Conservation (phyloP, 2,113 vertebrate species). For the Gulo gulo region DNA sequence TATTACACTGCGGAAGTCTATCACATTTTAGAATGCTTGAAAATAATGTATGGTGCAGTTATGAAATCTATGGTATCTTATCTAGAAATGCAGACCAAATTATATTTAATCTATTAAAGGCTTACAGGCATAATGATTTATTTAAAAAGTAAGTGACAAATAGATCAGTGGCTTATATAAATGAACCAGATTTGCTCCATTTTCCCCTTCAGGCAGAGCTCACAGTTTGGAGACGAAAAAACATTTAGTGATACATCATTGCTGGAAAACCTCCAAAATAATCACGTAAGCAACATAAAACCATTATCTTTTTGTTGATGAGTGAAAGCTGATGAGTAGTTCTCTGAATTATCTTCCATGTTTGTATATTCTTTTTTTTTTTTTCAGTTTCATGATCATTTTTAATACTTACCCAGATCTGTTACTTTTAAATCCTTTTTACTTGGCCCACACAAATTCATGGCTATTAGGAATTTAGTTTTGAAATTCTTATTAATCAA, state of each 20-base stretch:
- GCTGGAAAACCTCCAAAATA: conserved; percentile 97
- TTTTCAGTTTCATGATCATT: neutral
- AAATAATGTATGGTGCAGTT: neutral
- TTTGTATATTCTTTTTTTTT: neutral
- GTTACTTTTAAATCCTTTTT: neutral
- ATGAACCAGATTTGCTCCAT: neutral
- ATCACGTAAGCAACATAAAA: conserved; percentile 91
- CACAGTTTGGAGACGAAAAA: conserved; percentile 89
- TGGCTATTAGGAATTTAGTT: neutral
- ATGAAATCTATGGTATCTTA: neutral
- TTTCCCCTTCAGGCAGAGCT: conserved; percentile 86
- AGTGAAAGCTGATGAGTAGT: neutral
- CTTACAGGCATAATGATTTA: neutral
- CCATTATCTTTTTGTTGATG: neutral
- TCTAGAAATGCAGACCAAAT: conserved; percentile 9
- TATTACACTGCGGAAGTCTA: neutral
- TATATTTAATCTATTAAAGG: neutral
- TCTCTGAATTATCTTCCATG: neutral
- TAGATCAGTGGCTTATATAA: neutral
- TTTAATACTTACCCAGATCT: conserved; percentile 18
- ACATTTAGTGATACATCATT: conserved; percentile 93
- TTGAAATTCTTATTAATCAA: neutral
- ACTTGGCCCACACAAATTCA: neutral
- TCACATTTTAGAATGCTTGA: conserved; percentile 25
- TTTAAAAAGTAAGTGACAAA: conserved; percentile 23